Evolutionary conservation across 2,797 vertebrate genomes (phyloP), one percentile per base, ranked within the genome.

Genomic region (Urocyon cinereoargenteus): DNA sequence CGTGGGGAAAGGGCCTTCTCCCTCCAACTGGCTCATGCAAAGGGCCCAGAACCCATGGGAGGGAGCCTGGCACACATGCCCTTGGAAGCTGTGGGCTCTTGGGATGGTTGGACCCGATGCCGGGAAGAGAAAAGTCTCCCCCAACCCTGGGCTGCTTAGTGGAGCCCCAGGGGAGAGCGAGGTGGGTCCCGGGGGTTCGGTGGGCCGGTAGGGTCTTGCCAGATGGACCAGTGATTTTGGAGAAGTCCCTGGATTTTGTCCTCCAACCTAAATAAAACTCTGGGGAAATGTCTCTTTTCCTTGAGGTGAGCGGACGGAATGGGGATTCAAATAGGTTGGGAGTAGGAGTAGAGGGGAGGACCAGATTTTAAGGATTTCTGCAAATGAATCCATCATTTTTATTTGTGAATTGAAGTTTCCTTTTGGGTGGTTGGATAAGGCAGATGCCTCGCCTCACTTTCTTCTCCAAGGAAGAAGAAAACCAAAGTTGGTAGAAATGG

Each of bases 11-110:
- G 53, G 16, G 16, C 7, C 24, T 24, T 62, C 62, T 75, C 0
- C 0, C 26, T 70, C 91, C 73, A 68, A 12, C 7, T 75, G 2
- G 28, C 53, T 97, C 95, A 97, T 97, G 97, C 97, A 97, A 72
- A 96, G 83, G 96, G 26, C 93, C 16, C 3, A 1, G 36, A 64
- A 86, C 94, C 90, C 85, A 11, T 64, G 0, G 1, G 19, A 84
- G 21, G 61, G 68, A 68, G 51, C 53, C 5, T 55, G 78, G 31
- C 3, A 59, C 84, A 79, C 4, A 31, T 73, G 51, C 18, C 15
- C 49, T 70, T 45, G 28, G 34, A 83, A 77, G 55, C 49, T 40
- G 16, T 36, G 40, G 51, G 45, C 34, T n/a, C 77, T 40, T 1
- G 28, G 59, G 49, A 40, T 36, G 26, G 73, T 19, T n/a, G 36